phyloP scores from a whole-genome alignment of 2,113 vertebrate genomes.

The Cisticola juncidis region DNA sequence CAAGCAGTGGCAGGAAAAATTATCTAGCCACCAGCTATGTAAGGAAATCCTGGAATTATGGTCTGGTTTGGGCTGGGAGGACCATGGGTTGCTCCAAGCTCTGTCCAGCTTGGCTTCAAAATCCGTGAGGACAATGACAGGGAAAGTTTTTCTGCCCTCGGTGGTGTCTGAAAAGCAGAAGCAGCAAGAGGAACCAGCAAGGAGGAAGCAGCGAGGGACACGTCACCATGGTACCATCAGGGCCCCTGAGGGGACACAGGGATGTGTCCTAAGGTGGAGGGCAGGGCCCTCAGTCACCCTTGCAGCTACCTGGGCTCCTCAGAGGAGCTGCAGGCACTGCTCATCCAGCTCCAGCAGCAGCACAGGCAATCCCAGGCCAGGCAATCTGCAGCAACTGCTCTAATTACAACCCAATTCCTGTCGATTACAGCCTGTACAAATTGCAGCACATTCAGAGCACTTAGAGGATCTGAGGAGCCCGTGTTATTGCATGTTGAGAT shows the following conservation, averaged over 20 bases:
- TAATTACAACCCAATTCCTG: slow-evolving; percentile 17
- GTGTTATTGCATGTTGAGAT: neutral
- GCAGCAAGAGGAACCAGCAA: neutral
- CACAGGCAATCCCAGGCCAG: neutral
- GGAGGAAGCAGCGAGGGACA: neutral
- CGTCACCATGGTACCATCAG: fast-evolving
- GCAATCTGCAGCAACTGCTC: neutral
- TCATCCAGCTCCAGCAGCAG: neutral
- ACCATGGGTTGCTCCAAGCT: neutral
- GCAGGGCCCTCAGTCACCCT: fast-evolving
- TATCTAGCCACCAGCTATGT: neutral
- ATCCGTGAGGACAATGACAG: fast-evolving
- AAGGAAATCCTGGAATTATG: neutral
- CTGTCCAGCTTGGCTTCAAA: neutral
- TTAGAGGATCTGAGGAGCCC: slow-evolving; percentile 30
- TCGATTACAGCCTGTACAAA: slow-evolving; percentile 24
- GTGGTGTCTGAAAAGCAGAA: slow-evolving; percentile 4
- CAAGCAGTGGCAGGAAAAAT: neutral
- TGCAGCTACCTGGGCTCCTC: neutral
- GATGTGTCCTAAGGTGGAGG: neutral
- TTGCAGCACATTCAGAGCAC: neutral
- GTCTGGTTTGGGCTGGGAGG: neutral
- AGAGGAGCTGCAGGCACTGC: neutral
- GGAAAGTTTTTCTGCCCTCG: fast-evolving
- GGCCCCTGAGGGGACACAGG: neutral